Evolutionary conservation across 2,113 vertebrate genomes (phyloP).

Genomic region (Xenus cinereus): DNA sequence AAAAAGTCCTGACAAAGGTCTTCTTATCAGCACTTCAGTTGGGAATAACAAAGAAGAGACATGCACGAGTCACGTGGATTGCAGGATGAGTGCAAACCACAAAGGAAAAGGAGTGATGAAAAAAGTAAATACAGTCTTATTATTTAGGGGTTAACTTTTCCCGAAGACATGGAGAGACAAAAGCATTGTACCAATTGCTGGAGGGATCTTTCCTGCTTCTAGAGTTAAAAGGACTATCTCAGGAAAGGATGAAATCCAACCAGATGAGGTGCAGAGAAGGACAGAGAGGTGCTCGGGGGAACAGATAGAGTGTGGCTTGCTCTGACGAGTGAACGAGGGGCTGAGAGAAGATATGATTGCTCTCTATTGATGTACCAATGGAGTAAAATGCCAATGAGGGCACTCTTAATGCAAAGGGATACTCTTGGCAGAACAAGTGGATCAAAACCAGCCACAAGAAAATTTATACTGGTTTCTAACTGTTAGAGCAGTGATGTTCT

Average conservation of each 20-base stretch:
- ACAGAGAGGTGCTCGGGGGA: not conserved
- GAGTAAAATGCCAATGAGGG: not conserved
- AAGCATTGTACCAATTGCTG: not conserved
- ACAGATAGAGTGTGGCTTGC: not conserved
- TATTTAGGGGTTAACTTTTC: not conserved
- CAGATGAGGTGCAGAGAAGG: not conserved
- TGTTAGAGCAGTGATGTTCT: not conserved
- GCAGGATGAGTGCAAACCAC: not conserved
- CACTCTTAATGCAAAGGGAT: not conserved
- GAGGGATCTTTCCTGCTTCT: not conserved
- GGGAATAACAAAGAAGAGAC: not conserved
- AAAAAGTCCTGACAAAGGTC: not conserved
- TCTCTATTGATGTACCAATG: not conserved
- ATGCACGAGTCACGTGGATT: fast-evolving
- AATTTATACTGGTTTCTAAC: not conserved
- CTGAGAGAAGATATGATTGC: not conserved
- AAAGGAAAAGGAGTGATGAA: not conserved
- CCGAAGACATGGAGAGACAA: not conserved
- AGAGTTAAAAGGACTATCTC: not conserved
- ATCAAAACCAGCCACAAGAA: not conserved
- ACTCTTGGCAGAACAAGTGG: not conserved
- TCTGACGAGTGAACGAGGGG: not conserved
- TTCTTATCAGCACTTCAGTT: not conserved
- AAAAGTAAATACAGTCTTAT: not conserved
- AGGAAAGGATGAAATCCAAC: not conserved